phyloP scores from a whole-genome alignment of 2,113 vertebrate genomes.

The Cynopterus brachyotis region DNA sequence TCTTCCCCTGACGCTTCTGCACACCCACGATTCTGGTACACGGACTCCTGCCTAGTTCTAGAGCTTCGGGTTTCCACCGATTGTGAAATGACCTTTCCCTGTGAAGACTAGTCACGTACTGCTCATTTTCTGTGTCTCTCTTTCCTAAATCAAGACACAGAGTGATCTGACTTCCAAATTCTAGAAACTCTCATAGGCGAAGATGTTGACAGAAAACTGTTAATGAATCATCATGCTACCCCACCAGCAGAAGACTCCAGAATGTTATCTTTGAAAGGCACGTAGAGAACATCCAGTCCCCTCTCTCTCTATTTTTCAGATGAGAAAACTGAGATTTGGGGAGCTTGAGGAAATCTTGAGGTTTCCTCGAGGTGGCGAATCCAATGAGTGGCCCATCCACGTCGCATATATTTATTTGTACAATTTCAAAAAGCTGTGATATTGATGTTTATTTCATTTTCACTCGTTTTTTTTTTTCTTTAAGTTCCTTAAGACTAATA shows the following conservation, averaged over 20 bases:
- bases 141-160: constrained; percentile 37
- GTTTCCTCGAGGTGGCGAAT: not conserved
- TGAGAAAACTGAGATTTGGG: not conserved
- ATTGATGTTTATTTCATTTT: constrained; percentile 10
- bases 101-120: not conserved
- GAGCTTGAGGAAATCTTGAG: not conserved
- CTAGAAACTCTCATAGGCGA: not conserved
- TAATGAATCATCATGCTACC: not conserved
- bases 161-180: constrained; percentile 1
- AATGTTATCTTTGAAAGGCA: constrained; percentile 37
- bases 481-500: not conserved
- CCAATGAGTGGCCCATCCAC: not conserved
- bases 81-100: not conserved
- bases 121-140: not conserved
- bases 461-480: not conserved
- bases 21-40: not conserved
- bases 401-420: not conserved
- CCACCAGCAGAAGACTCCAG: not conserved
- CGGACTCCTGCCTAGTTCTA: not conserved
- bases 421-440: not conserved
- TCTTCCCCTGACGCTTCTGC: not conserved
- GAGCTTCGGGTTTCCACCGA: not conserved
- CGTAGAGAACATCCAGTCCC: not conserved
- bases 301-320: not conserved
- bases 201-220: not conserved